Percentiles rank a stretch among this genome's conserved stretches.
These are phyloP conservation scores for Rhopalosiphum nymphaeae DNA, from an alignment of 2,888 invertebrate species.

Conservation along the genomic window DNA sequence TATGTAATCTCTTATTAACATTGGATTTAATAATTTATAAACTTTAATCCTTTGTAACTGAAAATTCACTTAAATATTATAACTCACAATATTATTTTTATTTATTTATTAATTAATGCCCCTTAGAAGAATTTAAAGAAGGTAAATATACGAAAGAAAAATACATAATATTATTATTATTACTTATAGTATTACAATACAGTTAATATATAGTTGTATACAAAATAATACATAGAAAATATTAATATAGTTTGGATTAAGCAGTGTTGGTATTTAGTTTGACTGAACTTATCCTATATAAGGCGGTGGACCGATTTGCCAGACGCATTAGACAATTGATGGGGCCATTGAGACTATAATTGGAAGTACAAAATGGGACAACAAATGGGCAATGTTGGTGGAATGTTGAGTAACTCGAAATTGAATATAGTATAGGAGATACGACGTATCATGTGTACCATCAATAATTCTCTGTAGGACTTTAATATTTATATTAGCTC, in stretches of 20 bases:
- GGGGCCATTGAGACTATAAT: background rate
- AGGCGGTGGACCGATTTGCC: background rate
- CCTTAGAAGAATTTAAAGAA: too few relatives aligned
- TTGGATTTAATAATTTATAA: too few relatives aligned
- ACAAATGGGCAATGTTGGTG: background rate
- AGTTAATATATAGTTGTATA: too few relatives aligned
- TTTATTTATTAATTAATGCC: too few relatives aligned
- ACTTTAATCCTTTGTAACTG: too few relatives aligned
- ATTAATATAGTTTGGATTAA: background rate
- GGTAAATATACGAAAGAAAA: too few relatives aligned
- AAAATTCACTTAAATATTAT: too few relatives aligned
- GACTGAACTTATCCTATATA: background rate
- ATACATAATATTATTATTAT: too few relatives aligned
- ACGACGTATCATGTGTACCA: background rate
- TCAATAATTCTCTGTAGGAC: background rate
- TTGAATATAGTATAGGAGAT: background rate
- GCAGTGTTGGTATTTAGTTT: background rate
- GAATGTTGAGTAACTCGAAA: background rate
- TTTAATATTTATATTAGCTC: slow-evolving; percentile 70
- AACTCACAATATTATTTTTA: too few relatives aligned
- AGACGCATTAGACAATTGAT: background rate
- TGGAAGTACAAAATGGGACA: background rate
- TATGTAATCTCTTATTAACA: too few relatives aligned
- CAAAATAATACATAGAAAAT: background rate
- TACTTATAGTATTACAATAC: too few relatives aligned